Conservation (phyloP, 2,113 vertebrate genomes). For the Zosterops japonicus region DNA sequence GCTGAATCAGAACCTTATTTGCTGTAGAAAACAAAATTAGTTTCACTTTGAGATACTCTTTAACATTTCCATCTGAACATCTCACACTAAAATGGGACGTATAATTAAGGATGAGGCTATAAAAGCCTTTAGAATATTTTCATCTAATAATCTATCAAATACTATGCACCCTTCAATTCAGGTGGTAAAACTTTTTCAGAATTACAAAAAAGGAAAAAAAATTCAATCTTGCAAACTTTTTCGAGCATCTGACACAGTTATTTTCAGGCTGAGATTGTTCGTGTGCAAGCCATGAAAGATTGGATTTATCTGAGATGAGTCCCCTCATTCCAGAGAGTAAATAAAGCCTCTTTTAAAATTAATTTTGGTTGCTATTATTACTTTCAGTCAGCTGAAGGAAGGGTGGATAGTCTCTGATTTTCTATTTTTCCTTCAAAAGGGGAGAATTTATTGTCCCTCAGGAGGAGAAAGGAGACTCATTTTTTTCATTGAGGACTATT, state of each 20-base stretch:
- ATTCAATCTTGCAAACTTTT: slow-evolving; percentile 35
- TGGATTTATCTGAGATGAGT: slow-evolving; percentile 35
- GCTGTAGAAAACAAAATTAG: slow-evolving; percentile 19
- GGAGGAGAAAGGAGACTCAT: neutral
- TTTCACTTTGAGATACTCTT: neutral
- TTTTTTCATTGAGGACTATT: slow-evolving; percentile 19
- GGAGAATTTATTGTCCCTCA: neutral
- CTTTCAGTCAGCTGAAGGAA: slow-evolving; percentile 4
- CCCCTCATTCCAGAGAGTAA: slow-evolving; percentile 2
- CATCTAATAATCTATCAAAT: neutral
- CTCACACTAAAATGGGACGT: neutral
- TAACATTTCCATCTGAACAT: neutral
- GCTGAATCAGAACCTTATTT: slow-evolving; percentile 34
- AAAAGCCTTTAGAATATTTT: slow-evolving; percentile 21
- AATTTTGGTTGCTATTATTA: neutral
- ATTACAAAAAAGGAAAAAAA: neutral
- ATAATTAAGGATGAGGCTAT: neutral
- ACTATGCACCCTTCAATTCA: neutral
- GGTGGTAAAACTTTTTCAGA: neutral
- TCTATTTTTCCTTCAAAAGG: neutral
- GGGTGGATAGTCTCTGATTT: neutral
- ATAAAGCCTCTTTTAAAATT: neutral
- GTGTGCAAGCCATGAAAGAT: neutral
- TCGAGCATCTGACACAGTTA: slow-evolving; percentile 47
- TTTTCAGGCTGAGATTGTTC: slow-evolving; percentile 43